Percentiles rank a stretch among this genome's conserved stretches.
These are phyloP conservation scores for Thermophis baileyi DNA, from an alignment of 2,113 vertebrate genomes.

Conservation along the genomic window DNA sequence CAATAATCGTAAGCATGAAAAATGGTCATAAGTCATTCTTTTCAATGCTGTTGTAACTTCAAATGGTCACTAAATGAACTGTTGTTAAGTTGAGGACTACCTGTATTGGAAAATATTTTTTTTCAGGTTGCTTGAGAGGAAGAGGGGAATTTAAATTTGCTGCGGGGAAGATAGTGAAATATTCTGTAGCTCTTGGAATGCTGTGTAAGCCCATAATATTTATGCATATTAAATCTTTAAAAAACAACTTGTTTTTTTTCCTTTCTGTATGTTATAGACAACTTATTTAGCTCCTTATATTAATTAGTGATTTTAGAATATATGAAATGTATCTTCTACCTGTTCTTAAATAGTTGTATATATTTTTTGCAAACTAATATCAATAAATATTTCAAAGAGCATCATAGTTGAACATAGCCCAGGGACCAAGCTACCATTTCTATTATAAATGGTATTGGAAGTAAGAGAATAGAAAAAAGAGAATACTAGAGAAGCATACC, in stretches of 20 bases:
- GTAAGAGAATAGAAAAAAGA: neutral
- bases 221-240: neutral
- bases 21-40: too few relatives aligned
- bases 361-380: neutral
- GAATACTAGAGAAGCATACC: neutral
- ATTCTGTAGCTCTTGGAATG: neutral
- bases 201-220: neutral
- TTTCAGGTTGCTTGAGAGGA: neutral
- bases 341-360: too few relatives aligned
- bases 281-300: neutral
- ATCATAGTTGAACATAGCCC: neutral
- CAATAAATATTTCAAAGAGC: neutral
- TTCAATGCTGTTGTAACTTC: too few relatives aligned
- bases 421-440: neutral
- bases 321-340: neutral
- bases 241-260: neutral
- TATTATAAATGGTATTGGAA: neutral
- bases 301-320: neutral
- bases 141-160: neutral
- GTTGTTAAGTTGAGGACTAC: too few relatives aligned
- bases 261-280: neutral
- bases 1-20: too few relatives aligned
- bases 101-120: neutral
- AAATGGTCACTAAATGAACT: too few relatives aligned
- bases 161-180: neutral